Evolutionary conservation across 2,113 vertebrate species (phyloP).

Genomic region (Ivindomyrus marchei): DNA sequence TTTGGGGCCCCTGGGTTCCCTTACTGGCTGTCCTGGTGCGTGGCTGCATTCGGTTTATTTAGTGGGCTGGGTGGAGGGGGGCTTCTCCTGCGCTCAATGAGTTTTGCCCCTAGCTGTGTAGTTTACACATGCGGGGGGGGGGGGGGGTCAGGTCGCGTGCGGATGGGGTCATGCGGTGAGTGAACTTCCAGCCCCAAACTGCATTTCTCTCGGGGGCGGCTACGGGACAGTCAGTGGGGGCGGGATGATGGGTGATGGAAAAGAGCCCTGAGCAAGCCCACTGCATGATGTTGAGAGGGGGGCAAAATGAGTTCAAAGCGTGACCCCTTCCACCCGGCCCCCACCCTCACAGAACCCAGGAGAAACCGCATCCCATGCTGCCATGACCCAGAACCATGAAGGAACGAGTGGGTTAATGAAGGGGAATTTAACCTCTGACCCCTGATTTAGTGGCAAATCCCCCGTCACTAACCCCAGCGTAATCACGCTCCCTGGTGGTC

Average conservation of each 20-base stretch:
- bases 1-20: neutral
- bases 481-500: neutral
- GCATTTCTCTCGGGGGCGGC: neutral
- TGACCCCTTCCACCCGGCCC: neutral
- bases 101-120: neutral
- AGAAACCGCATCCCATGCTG: neutral
- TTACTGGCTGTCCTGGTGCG: neutral
- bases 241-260: neutral
- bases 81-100: neutral
- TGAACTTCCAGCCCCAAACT: neutral
- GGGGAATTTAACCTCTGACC: constrained; percentile 21
- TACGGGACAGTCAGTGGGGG: neutral
- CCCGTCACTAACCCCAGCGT: neutral
- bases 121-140: neutral
- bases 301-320: neutral
- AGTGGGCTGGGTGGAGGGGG: neutral
- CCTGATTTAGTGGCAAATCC: neutral
- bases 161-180: neutral
- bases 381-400: neutral
- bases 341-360: neutral
- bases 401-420: constrained; percentile 14
- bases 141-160: neutral
- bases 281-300: neutral
- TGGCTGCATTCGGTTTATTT: neutral
- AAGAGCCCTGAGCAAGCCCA: neutral